phyloP scores from a whole-genome alignment of 2,888 invertebrate genomes.

The Esperia sulphurella region DNA sequence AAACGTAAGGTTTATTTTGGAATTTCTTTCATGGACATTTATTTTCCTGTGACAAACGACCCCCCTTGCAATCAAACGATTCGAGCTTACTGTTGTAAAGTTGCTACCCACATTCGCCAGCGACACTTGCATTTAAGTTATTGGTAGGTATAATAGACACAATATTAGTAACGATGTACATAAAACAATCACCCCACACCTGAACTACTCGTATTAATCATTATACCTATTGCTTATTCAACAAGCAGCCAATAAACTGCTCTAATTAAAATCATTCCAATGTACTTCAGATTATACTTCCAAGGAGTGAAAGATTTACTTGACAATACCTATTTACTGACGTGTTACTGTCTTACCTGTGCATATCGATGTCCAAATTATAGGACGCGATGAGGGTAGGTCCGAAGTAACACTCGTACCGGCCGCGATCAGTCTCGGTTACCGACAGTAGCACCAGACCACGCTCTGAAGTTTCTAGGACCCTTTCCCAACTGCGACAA shows the following conservation, averaged over 20 bases:
- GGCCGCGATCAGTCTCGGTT: slow-evolving; percentile 78
- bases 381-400: slow-evolving; percentile 77
- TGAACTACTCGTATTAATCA: background rate
- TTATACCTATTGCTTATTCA: background rate
- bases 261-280: background rate
- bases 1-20: no score
- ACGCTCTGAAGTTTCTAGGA: slow-evolving; percentile 79
- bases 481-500: slow-evolving; percentile 76
- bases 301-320: background rate
- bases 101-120: no score
- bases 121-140: no score
- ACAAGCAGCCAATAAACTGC: background rate
- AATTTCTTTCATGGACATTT: no score
- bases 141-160: no score
- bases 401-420: slow-evolving; percentile 80
- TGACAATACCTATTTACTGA: background rate
- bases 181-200: background rate
- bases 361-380: slow-evolving; percentile 80
- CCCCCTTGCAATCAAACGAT: no score
- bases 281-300: background rate
- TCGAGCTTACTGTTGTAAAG: no score
- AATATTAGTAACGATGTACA: no score
- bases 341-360: slow-evolving; percentile 50
- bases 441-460: slow-evolving; percentile 80
- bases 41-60: no score